A percentile compares a stretch with the other conserved stretches of the same genome.
Evolutionary conservation across 2,113 vertebrate species (phyloP).

Genomic region (Erpornis zantholeuca): DNA sequence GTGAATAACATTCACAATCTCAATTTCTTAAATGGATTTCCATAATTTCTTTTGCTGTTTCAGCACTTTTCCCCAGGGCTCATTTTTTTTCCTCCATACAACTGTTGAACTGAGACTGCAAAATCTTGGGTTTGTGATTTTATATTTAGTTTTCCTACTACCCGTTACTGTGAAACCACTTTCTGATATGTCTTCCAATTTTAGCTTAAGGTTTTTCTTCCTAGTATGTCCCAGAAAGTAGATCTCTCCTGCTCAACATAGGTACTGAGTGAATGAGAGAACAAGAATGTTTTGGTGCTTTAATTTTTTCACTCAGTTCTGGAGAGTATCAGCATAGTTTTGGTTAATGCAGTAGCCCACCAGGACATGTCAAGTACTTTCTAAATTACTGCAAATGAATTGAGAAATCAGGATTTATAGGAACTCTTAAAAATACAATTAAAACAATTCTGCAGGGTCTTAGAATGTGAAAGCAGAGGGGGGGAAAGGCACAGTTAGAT

Average conservation of each 20-base stretch:
- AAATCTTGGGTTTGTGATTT: neutral
- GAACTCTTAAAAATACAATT: neutral
- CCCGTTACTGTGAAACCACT: neutral
- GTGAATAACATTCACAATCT: neutral
- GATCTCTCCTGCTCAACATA: neutral
- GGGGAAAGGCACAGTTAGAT: neutral
- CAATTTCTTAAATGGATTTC: neutral
- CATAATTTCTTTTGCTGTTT: neutral
- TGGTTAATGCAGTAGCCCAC: neutral
- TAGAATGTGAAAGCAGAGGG: neutral
- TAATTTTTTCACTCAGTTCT: neutral
- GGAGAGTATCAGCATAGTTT: neutral
- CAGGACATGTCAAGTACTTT: neutral
- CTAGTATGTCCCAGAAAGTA: neutral
- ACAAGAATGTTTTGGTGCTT: neutral
- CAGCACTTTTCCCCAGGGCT: neutral
- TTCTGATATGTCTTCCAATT: neutral
- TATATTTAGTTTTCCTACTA: neutral
- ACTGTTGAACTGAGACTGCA: neutral
- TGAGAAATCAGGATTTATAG: neutral
- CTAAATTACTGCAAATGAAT: neutral
- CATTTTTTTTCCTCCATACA: neutral
- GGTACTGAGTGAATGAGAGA: neutral
- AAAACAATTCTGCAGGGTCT: neutral
- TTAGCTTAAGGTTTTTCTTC: neutral